These are phyloP conservation scores for Bambusicola thoracicus DNA, from an alignment of 2,113 vertebrate species.

Conservation along the genomic window DNA sequence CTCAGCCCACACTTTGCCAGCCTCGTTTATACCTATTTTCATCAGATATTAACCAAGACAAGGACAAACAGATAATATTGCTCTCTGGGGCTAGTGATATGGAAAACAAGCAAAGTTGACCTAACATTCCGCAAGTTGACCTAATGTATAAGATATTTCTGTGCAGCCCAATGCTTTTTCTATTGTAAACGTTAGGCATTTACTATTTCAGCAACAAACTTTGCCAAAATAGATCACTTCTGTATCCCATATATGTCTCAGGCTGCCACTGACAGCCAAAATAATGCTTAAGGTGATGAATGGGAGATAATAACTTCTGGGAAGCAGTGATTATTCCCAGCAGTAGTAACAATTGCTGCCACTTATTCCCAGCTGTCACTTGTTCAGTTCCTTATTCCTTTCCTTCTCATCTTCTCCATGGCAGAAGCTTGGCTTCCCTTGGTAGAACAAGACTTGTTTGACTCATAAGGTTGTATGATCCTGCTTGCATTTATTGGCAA, in stretches of 20 bases:
- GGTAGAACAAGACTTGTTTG: not conserved
- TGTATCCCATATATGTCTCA: not conserved
- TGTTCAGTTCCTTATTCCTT: not conserved
- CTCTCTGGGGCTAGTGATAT: not conserved
- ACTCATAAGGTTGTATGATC: not conserved
- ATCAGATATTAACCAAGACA: not conserved
- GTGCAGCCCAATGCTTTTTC: not conserved
- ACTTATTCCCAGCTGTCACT: not conserved
- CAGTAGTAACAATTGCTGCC: not conserved
- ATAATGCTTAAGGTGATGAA: not conserved
- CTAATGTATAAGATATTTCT: not conserved
- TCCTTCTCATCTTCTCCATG: not conserved
- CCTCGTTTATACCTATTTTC: not conserved
- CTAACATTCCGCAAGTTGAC: not conserved
- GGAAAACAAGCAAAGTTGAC: not conserved
- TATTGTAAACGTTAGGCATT: not conserved
- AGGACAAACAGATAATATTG: not conserved
- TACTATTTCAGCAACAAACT: not conserved
- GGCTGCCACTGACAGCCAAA: not conserved
- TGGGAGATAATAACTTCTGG: not conserved
- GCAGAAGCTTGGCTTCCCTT: not conserved
- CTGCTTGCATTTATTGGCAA: not conserved
- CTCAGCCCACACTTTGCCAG: not conserved
- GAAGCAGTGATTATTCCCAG: not conserved
- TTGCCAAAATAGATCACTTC: not conserved